A percentile compares a stretch with the other conserved stretches of the same genome.
These are phyloP conservation scores for Denticeps clupeoides DNA, from an alignment of 2,797 vertebrate genomes.

Conservation along the genomic window DNA sequence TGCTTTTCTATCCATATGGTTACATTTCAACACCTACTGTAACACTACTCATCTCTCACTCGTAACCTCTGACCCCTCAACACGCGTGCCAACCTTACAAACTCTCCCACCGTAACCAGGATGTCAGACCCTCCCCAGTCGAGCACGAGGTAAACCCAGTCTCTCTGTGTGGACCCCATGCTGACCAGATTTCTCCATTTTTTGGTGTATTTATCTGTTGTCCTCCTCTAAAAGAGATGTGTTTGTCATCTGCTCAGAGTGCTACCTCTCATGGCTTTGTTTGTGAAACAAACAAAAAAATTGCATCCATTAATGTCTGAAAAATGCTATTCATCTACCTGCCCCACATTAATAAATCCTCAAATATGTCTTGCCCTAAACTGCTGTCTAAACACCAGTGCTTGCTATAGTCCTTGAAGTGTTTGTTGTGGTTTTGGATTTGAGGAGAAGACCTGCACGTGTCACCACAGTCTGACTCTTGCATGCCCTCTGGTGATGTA, in stretches of 20 bases:
- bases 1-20: neutral
- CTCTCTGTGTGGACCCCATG: conserved; percentile 13
- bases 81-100: conserved; percentile 16
- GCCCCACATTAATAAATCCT: too few species aligned
- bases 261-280: conserved; percentile 1
- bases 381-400: too few species aligned
- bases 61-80: conserved; percentile 36
- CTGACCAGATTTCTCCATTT: conserved; percentile 1
- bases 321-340: too few species aligned
- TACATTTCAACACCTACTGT: conserved; percentile 15
- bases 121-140: conserved; percentile 88
- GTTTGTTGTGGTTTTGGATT: too few species aligned
- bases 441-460: too few species aligned
- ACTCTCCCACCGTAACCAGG: conserved; percentile 68
- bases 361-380: too few species aligned
- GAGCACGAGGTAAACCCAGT: conserved; percentile 74
- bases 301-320: too few species aligned
- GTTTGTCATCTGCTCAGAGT: neutral
- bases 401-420: too few species aligned
- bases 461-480: neutral
- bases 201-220: too few species aligned
- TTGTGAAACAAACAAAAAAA: too few species aligned
- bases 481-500: conserved; percentile 6
- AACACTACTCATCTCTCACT: conserved; percentile 4
- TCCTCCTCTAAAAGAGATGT: too few species aligned